Evolutionary conservation across 1,140 invertebrate genomes (phyloP).

Genomic region (Aphidius ervi): DNA sequence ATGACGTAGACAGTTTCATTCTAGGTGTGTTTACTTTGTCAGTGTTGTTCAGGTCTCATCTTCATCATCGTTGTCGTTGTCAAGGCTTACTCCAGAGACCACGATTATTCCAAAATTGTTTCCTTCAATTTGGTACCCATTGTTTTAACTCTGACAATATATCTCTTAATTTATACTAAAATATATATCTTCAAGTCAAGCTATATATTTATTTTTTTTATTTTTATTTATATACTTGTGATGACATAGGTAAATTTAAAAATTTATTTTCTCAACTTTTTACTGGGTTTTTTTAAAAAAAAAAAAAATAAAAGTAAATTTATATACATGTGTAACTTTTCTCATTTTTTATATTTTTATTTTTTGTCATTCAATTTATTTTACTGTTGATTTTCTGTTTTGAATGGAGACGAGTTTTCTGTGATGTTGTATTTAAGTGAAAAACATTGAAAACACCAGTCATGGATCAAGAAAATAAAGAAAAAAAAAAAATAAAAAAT

Average conservation of each 20-base stretch:
- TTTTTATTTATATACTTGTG: no score
- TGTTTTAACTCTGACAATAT: conserved; percentile 11
- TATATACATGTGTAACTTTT: neutral
- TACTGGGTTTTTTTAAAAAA: no score
- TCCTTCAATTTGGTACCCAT: conserved; percentile 20
- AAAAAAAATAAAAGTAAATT: no score
- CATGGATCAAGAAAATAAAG: neutral
- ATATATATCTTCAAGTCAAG: neutral
- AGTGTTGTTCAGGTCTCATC: no score
- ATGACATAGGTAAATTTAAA: no score
- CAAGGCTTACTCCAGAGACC: neutral
- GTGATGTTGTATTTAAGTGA: neutral
- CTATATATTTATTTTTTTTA: no score
- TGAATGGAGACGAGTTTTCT: neutral
- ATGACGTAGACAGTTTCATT: no score
- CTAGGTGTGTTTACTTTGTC: neutral
- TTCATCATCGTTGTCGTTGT: neutral
- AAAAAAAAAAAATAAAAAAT: conserved; percentile 3
- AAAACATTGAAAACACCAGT: neutral
- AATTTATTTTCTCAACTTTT: no score
- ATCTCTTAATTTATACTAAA: neutral
- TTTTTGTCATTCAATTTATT: neutral
- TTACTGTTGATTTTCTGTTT: neutral
- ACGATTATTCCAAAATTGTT: conserved; percentile 19
- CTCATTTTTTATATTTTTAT: neutral